Base-by-base conservation (phyloP, 2,888 invertebrate genomes). In the Argynnis bischoffii region DNA sequence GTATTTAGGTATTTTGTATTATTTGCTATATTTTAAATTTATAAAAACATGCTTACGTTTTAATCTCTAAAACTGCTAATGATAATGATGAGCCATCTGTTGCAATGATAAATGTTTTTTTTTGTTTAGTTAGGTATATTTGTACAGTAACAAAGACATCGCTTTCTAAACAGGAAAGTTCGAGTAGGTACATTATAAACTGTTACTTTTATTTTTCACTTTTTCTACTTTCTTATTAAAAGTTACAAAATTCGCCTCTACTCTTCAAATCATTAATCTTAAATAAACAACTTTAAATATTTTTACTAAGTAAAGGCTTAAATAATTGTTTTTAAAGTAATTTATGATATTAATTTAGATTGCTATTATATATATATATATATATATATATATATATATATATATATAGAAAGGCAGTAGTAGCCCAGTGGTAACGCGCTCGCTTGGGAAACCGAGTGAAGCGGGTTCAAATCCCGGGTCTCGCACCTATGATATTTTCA, bases 141-240 rank as follows among this genome's bases (percentile, higher is more conserved):
- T 56, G 6, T 14, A 56, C 2, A 18, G 14, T 41, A 56, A 41
- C 6, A 41, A 46, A 46, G 3, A n/a, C 15, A 57, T 57, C 47
- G 47, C 57, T 57, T 47, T 57, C 57, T 57, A 57, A 57, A 4
- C 26, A 57, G 21, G 15, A 56, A 55, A 56, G 56, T 54, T 31
- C 31, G 54, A 15, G 15, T 35, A 35, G 6, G 35, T 56, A 56
- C 18, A 14, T 56, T 46, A 18, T 16, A 46, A 46, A 18, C 21
- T 46, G 56, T 46, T 47, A 2, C 11, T 57, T 57, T 57, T 57
- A 16, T 57, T 21, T 57, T 57, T 47, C 8, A 47, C n/a, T 1
- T 35, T 21, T 56, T 56, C 16, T 41, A 41, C 35, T 18, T 18
- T 18, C 18, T 18, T 1, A 41, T 46, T 56, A 6, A 6, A 31